phyloP scores from a whole-genome alignment of 2,888 invertebrate genomes.

The Marasmarcha lunaedactyla region DNA sequence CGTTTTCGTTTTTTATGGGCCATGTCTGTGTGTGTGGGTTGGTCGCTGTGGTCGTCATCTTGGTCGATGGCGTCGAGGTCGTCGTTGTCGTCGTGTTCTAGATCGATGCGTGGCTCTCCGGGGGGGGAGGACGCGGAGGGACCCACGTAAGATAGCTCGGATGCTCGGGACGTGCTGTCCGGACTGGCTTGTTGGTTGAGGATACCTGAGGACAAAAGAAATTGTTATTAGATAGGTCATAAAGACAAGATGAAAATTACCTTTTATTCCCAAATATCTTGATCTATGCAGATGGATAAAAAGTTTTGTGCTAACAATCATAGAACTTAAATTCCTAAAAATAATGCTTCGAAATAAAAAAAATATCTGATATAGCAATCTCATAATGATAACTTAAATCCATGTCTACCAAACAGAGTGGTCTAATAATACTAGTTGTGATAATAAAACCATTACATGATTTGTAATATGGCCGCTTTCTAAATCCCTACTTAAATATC shows the following conservation, averaged over 20 bases:
- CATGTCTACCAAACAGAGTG: too few relatives aligned
- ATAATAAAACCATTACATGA: slow-evolving; percentile 24
- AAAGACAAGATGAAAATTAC: too few relatives aligned
- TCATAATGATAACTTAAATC: too few relatives aligned
- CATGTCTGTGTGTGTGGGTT: slow-evolving; percentile 42
- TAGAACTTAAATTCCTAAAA: too few relatives aligned
- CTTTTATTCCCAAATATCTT: too few relatives aligned
- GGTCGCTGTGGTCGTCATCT: slow-evolving; percentile 64
- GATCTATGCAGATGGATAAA: too few relatives aligned
- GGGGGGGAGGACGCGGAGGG: slow-evolving; percentile 48
- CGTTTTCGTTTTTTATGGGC: slow-evolving; percentile 92
- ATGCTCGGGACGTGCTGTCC: slow-evolving; percentile 89
- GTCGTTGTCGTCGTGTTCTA: slow-evolving; percentile 39
- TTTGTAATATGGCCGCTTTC: slow-evolving; percentile 19
- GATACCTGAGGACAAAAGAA: slow-evolving; percentile 42
- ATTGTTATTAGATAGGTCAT: slow-evolving; percentile 4
- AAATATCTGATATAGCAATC: too few relatives aligned
- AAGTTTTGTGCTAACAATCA: too few relatives aligned
- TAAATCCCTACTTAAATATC: slow-evolving; percentile 49
- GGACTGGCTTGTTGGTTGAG: slow-evolving; percentile 82
- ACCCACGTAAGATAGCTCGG: slow-evolving; percentile 74
- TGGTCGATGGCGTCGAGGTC: slow-evolving; percentile 72
- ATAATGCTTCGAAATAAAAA: too few relatives aligned
- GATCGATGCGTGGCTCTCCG: slow-evolving; percentile 34
- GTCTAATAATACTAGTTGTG: slow-evolving; percentile 7